Evolutionary conservation across 2,113 vertebrate genomes (phyloP).

Genomic region (Gallinago undulata): DNA sequence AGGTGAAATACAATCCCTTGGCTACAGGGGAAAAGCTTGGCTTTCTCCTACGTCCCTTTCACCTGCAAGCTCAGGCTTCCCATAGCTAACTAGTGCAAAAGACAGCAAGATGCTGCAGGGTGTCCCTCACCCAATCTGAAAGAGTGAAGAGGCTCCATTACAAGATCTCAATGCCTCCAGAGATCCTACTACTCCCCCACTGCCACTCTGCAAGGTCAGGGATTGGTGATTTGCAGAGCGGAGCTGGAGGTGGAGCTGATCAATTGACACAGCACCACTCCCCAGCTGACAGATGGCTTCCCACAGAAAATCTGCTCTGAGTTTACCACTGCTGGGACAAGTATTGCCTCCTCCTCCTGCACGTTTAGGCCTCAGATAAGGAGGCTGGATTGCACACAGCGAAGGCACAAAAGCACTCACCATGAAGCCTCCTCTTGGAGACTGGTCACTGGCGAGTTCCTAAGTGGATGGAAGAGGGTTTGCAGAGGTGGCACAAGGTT

Average conservation of each 20-base stretch:
- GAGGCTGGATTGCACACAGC: not conserved
- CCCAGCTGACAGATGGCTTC: slow-evolving; percentile 56
- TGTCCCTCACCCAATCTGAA: not conserved
- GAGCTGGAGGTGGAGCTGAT: slow-evolving; percentile 38
- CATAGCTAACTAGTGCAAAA: not conserved
- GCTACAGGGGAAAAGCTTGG: not conserved
- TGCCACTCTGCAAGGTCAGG: slow-evolving; percentile 34
- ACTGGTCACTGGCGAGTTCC: not conserved
- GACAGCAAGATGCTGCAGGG: not conserved
- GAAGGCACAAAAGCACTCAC: not conserved
- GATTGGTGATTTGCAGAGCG: slow-evolving; percentile 7
- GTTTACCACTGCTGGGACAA: not conserved
- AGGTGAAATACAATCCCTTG: not conserved
- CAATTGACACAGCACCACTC: slow-evolving; percentile 48
- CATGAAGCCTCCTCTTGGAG: not conserved
- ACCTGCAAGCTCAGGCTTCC: not conserved
- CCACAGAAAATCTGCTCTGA: slow-evolving; percentile 61
- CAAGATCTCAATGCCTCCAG: not conserved
- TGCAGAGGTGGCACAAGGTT: not conserved
- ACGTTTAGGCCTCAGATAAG: not conserved
- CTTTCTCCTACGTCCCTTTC: not conserved
- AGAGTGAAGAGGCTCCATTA: not conserved
- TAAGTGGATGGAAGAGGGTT: not conserved
- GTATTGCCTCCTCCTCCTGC: slow-evolving; percentile 19
- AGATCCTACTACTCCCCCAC: not conserved